These are phyloP conservation scores for Tipula unca DNA, from an alignment of 2,888 invertebrate genomes.

Conservation along the genomic window DNA sequence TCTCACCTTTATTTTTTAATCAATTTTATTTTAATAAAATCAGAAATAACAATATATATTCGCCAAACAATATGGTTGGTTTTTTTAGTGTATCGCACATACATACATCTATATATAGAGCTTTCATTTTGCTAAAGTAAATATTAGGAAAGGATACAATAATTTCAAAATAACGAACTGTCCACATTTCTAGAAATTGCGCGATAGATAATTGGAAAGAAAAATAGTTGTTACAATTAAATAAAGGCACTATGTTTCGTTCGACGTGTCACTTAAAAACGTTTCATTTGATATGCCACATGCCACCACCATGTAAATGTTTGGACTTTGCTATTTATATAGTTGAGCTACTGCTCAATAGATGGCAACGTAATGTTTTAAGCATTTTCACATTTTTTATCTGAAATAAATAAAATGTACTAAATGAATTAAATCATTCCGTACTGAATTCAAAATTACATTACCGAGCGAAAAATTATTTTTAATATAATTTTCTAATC, in stretches of 20 bases:
- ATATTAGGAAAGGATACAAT: background rate
- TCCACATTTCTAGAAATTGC: background rate
- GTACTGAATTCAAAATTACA: background rate
- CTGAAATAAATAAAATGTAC: too few relatives aligned
- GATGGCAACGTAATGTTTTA: too few relatives aligned
- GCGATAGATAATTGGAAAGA: background rate
- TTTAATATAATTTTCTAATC: background rate
- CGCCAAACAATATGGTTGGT: background rate
- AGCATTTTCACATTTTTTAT: too few relatives aligned
- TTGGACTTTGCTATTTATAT: too few relatives aligned
- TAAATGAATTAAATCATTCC: background rate
- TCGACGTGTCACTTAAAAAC: too few relatives aligned
- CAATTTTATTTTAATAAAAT: constrained; percentile 3
- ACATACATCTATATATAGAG: background rate
- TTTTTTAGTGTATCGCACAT: background rate
- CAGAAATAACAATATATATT: background rate
- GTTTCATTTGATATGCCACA: too few relatives aligned
- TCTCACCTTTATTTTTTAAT: background rate
- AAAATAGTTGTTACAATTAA: background rate
- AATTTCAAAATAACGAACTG: background rate
- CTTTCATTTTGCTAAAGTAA: background rate
- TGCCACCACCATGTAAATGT: too few relatives aligned
- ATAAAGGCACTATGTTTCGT: background rate
- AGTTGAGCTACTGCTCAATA: too few relatives aligned
- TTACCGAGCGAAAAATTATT: background rate